phyloP scores from a whole-genome alignment of 2,797 vertebrate genomes.

The Channa striata region DNA sequence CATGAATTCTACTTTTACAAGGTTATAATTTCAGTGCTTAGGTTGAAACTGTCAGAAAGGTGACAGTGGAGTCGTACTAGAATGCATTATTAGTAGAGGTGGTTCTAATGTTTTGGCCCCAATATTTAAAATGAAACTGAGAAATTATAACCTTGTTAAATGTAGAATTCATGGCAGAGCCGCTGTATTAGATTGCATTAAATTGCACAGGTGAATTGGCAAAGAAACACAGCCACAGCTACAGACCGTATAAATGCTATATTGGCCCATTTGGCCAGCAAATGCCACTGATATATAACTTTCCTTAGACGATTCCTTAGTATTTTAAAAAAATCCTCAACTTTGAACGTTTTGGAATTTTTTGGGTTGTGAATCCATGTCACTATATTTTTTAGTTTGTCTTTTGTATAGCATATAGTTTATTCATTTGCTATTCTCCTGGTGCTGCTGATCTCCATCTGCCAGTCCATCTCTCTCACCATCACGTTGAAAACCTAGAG shows the following conservation, averaged over 20 bases:
- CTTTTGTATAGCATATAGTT: constrained; percentile 5
- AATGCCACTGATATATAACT: constrained; percentile 6
- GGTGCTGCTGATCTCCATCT: constrained; percentile 47
- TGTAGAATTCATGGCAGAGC: too few relatives aligned
- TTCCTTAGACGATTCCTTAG: neutral
- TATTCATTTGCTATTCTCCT: constrained; percentile 2
- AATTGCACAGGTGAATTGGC: too few relatives aligned
- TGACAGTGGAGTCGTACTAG: too few relatives aligned
- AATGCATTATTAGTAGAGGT: neutral
- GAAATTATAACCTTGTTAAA: too few relatives aligned
- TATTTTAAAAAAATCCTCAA: constrained; percentile 14
- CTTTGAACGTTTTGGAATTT: constrained; percentile 1
- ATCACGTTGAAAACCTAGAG: constrained; percentile 53
- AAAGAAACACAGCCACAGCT: neutral
- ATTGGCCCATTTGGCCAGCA: neutral
- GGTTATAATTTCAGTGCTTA: too few relatives aligned
- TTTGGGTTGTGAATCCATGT: constrained; percentile 6
- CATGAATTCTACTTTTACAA: too few relatives aligned
- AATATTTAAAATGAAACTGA: too few relatives aligned
- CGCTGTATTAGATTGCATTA: too few relatives aligned
- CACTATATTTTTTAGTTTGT: constrained; percentile 6
- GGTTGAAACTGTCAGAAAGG: too few relatives aligned
- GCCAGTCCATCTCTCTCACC: constrained; percentile 39
- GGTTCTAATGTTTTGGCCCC: too few relatives aligned
- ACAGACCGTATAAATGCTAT: neutral